Evolutionary conservation across 1,140 invertebrate species (phyloP), one percentile per base, ranked within the genome.

Genomic region (Zophobas atratus): DNA sequence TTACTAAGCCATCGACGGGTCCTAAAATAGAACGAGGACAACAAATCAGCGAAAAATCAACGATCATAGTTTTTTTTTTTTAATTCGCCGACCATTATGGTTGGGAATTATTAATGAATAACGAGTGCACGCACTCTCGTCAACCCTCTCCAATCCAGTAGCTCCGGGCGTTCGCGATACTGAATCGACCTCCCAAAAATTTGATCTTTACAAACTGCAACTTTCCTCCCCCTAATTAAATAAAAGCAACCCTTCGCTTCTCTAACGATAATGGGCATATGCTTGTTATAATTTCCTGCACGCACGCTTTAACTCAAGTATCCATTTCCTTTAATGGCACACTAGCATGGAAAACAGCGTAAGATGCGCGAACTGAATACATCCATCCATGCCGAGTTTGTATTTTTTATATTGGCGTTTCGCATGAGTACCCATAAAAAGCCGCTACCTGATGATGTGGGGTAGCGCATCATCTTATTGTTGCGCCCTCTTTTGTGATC

Each of bases 401-500:
- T 63, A 38, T 63, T 63, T 38, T 63, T 36, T 38, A 32, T 43
- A 67, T 43, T 36, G 38, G 60, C 1, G 20, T 39, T 60, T 67
- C 60, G 60, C 60, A 67, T 67, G 60, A 67, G 60, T 67, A 67
- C 38, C 39, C 20, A 67, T 67, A 67, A 67, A 43, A 39, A 43
- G 39, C 39, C 20, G 60, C 60, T 67, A 67, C 60, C 60, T 67
- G 60, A 67, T 67, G 39, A 67, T 67, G 39, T 43, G 39, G 60
- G 60, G 60, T 67, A 67, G 8, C 32, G 34, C 41, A 60, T 75
- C 72, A 76, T 70, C 67, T 76, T 76, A 49, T 67, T 73, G 43
- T 79, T 70, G 57, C 51, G 49, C 73, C 74, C 60, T 67, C 74
- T 79, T 79, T 81, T 79, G 78, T 81, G 67, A 53, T 76, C 76